Conservation (phyloP, 2,888 invertebrate genomes). For the Drosophila setosimentum region DNA sequence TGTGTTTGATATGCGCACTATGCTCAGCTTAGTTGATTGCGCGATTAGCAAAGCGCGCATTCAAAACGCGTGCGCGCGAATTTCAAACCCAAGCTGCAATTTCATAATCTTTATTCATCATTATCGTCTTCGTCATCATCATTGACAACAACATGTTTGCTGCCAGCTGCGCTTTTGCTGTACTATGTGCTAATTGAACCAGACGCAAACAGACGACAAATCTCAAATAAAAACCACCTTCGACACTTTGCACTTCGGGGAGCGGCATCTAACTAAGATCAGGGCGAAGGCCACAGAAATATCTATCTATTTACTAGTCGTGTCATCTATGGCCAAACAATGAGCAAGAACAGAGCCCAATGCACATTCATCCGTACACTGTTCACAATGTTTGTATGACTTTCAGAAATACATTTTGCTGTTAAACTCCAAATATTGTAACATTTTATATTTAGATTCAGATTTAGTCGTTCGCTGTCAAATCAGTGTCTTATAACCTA, state of each 20-base stretch:
- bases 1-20: constrained; percentile 58
- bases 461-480: too few species aligned
- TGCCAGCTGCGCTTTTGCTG: constrained; percentile 21
- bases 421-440: not conserved
- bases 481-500: too few species aligned
- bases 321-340: constrained; percentile 2
- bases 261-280: constrained; percentile 16
- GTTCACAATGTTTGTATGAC: not conserved
- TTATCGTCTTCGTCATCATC: constrained; percentile 25
- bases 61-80: constrained; percentile 77
- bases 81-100: constrained; percentile 58
- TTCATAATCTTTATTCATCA: constrained; percentile 62
- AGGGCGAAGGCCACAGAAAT: constrained; percentile 46
- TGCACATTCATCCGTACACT: not conserved
- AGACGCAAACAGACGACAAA: constrained; percentile 11
- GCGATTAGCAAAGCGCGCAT: constrained; percentile 73
- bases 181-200: constrained; percentile 30
- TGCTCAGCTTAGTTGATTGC: constrained; percentile 55
- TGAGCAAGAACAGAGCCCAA: constrained; percentile 22
- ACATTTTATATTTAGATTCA: not conserved
- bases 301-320: not conserved
- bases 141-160: constrained; percentile 24
- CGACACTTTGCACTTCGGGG: constrained; percentile 28
- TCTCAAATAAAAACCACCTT: constrained; percentile 1
- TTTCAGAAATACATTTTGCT: not conserved